phyloP scores from a whole-genome alignment of 37 sponge, comb jelly and placozoan genomes.

The Halichondria panicea region DNA sequence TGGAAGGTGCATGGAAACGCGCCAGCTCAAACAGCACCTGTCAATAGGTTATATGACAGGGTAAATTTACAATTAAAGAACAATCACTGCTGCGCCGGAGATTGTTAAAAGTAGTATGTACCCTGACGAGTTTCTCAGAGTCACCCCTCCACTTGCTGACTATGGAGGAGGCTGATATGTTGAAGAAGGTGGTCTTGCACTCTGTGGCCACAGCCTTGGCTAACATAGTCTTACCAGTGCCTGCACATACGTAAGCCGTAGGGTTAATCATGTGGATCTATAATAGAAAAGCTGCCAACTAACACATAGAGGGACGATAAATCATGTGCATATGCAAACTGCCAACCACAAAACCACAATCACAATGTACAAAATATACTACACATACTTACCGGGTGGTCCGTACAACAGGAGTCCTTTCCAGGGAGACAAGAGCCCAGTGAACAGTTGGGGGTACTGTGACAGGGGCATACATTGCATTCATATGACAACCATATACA shows the following conservation, averaged over 20 bases:
- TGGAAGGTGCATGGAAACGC: constrained; percentile 97
- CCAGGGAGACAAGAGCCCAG: constrained; percentile 98
- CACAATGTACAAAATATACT: not conserved
- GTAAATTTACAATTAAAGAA: not conserved
- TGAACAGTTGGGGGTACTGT: constrained; percentile 96
- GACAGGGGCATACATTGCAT: not conserved
- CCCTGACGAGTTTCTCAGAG: constrained; percentile 95
- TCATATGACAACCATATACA: not conserved
- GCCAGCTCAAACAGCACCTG: constrained; percentile 97
- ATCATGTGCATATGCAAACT: not conserved
- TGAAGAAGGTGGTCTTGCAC: constrained; percentile 99
- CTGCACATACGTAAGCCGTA: constrained; percentile 16
- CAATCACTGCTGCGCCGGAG: not conserved
- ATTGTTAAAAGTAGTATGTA: constrained; percentile 3
- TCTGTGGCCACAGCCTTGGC: constrained; percentile 99
- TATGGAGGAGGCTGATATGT: constrained; percentile 97
- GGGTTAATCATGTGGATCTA: not conserved
- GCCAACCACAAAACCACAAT: not conserved
- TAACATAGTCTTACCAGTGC: constrained; percentile 98
- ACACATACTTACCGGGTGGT: constrained; percentile 86
- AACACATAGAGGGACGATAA: not conserved
- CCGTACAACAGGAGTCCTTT: constrained; percentile 98
- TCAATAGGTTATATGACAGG: not conserved
- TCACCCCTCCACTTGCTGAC: constrained; percentile 99
- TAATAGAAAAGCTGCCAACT: not conserved